phyloP scores from a whole-genome alignment of 1,140 invertebrate genomes.

The Phocides pigmalion region DNA sequence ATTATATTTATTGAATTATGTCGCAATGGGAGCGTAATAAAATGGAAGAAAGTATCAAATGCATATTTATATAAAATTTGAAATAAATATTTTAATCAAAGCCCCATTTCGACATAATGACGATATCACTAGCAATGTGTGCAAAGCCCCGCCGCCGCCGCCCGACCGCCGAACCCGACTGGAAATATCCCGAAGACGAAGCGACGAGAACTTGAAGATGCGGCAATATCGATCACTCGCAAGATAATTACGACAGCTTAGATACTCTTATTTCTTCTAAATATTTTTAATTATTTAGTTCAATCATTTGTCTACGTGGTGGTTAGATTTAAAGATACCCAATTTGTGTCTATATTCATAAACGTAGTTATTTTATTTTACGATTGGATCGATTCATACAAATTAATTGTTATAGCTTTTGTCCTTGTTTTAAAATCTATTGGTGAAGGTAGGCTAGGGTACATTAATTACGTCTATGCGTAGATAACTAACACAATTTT shows the following conservation, averaged over 20 bases:
- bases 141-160: conserved; percentile 67
- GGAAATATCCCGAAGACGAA: conserved; percentile 50
- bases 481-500: conserved; percentile 45
- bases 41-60: background rate
- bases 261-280: conserved; percentile 15
- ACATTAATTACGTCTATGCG: conserved; percentile 40
- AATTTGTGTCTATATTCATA: conserved; percentile 9
- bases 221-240: conserved; percentile 18
- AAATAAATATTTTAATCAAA: background rate
- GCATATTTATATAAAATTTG: background rate
- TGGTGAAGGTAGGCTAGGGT: conserved; percentile 51
- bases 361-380: conserved; percentile 33
- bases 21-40: conserved; percentile 51
- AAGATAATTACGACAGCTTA: background rate
- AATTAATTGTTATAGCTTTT: conserved; percentile 39
- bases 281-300: conserved; percentile 14
- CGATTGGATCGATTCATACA: conserved; percentile 29
- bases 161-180: conserved; percentile 67
- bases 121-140: conserved; percentile 76
- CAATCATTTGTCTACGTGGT: conserved; percentile 22
- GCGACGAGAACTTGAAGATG: conserved; percentile 31
- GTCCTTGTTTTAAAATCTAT: conserved; percentile 19
- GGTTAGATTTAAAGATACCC: conserved; percentile 16
- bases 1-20: conserved; percentile 57
- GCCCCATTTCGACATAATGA: conserved; percentile 58